These are phyloP conservation scores for Hesperophylax magnus DNA, from an alignment of 1,140 invertebrate genomes.

Conservation along the genomic window DNA sequence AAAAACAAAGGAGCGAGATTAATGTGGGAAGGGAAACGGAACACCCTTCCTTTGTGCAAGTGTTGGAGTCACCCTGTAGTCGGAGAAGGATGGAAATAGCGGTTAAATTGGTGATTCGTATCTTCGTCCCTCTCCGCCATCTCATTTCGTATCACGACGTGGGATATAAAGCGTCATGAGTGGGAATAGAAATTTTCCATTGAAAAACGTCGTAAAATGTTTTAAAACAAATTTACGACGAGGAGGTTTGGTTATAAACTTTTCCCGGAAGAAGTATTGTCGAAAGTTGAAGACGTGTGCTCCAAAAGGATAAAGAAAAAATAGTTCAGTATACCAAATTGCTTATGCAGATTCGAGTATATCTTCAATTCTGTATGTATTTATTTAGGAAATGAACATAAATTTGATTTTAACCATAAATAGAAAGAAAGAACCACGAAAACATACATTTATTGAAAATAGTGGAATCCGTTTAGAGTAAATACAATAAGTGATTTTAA, in stretches of 20 bases:
- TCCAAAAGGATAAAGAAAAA: background rate
- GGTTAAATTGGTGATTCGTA: background rate
- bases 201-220: conserved; percentile 16
- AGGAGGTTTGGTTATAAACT: background rate
- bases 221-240: conserved; percentile 1
- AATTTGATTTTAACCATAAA: no score
- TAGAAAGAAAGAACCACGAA: no score
- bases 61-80: conserved; percentile 9
- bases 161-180: conserved; percentile 12
- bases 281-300: background rate
- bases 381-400: no score
- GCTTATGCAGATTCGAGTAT: background rate
- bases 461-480: no score
- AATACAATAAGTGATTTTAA: no score
- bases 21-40: conserved; percentile 39
- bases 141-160: conserved; percentile 20
- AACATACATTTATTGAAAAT: no score
- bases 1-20: conserved; percentile 42
- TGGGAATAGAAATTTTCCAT: conserved; percentile 13
- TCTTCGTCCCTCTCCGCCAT: background rate
- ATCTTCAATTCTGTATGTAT: background rate
- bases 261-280: conserved; percentile 1
- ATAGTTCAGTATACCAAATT: background rate
- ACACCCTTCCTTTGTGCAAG: conserved; percentile 22
- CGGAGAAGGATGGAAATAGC: background rate